Percentiles rank a stretch among this genome's conserved stretches.
Conservation (phyloP, 2,797 vertebrate genomes). For the Sebastiscus tertius region DNA sequence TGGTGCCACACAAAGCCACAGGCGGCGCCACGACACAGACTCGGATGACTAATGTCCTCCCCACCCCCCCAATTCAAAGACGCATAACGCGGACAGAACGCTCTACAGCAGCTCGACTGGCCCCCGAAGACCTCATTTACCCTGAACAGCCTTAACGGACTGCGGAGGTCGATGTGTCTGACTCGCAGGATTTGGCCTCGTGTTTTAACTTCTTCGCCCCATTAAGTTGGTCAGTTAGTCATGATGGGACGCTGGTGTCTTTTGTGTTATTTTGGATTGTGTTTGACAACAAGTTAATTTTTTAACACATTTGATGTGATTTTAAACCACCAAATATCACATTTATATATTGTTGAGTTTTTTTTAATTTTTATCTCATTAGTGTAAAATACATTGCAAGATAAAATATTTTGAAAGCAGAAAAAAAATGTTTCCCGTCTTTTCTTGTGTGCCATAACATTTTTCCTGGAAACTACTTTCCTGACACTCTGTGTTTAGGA, state of each 20-base stretch:
- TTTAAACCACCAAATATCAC: constrained; percentile 2
- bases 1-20: constrained; percentile 78
- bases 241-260: neutral
- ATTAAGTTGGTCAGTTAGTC: neutral
- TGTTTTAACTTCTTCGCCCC: constrained; percentile 11
- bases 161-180: constrained; percentile 17
- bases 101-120: constrained; percentile 47
- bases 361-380: neutral
- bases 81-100: constrained; percentile 32
- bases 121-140: constrained; percentile 54
- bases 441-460: neutral
- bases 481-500: neutral
- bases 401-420: constrained; percentile 6
- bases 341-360: neutral
- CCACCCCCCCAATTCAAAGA: constrained; percentile 50
- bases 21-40: constrained; percentile 85
- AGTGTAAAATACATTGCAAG: neutral
- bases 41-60: constrained; percentile 80
- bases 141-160: constrained; percentile 20
- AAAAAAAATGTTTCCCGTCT: neutral
- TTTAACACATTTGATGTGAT: neutral
- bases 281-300: neutral
- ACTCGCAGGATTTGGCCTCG: constrained; percentile 14
- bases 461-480: neutral
- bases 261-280: neutral